Evolutionary conservation across 2,888 invertebrate species (phyloP), one percentile per base, ranked within the genome.

Genomic region (Hesperia comma): DNA sequence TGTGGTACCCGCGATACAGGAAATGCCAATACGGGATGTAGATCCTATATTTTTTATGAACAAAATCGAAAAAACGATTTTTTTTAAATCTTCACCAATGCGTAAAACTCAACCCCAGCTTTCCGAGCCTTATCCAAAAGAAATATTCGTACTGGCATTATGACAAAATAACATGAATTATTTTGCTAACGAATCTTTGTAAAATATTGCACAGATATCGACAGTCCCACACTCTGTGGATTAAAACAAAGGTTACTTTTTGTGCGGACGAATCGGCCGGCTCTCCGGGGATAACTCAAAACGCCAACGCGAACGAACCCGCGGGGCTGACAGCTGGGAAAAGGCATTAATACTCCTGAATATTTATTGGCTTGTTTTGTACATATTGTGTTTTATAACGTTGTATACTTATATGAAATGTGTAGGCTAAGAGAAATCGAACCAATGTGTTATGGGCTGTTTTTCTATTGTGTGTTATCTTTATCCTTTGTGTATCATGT

Each of bases 171-270:
- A 61, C n/a, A 41, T n/a, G 40, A 46, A 40, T 41, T 21, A 10
- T 26, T n/a, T 53, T 53, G 21, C 43, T 15, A n/a, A 43, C 63
- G 41, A 64, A 51, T 64, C 63, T 64, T 57, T 26, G 57, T 64
- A 41, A 64, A 58, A 64, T 64, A 64, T 64, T 58, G 63, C 57
- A 40, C 40, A 51, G 46, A 41, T 64, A 64, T 64, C 26, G 63
- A 64, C 63, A 58, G 51, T 41, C 32, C 51, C 8, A 41, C n/a
- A n/a, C n/a, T 26, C 12, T 17, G 17, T 57, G 26, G 57, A 58
- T 63, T 55, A 64, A 57, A 51, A 58, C 63, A 58, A 51, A 46
- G 43, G 32, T 17, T 54, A 62, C 33, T 43, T 55, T 63, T 63
- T 63, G 41, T 62, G 41, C 12, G 41, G 43, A 46, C 46, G 19